A percentile compares a stretch with the other conserved stretches of the same genome.
Evolutionary conservation across 2,797 vertebrate genomes (phyloP).

Genomic region (Champsocephalus esox): DNA sequence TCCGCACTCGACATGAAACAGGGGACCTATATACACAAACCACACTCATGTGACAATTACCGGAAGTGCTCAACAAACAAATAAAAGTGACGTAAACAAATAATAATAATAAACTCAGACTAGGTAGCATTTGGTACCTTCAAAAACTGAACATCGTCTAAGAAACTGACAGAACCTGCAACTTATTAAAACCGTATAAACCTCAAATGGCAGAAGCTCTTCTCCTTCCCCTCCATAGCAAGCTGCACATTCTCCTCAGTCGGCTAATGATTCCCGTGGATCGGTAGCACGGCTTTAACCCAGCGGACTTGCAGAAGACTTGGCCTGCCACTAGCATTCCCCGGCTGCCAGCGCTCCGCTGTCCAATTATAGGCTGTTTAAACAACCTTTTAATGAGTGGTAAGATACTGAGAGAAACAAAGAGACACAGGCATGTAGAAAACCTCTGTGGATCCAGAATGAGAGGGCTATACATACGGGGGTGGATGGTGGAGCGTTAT

Average conservation of each 20-base stretch:
- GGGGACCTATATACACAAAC: no score
- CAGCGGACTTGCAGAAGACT: slow-evolving; percentile 19
- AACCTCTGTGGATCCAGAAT: neutral
- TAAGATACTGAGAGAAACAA: slow-evolving; percentile 10
- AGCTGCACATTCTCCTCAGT: slow-evolving; percentile 15
- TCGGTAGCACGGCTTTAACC: slow-evolving; percentile 30
- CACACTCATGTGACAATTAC: no score
- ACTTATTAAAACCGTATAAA: slow-evolving; percentile 8
- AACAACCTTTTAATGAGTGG: slow-evolving; percentile 39
- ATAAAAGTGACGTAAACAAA: no score
- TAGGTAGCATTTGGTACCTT: no score
- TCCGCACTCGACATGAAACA: no score
- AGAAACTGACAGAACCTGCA: neutral
- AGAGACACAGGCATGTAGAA: slow-evolving; percentile 12
- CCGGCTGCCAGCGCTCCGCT: slow-evolving; percentile 28
- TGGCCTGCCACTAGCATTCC: slow-evolving; percentile 13
- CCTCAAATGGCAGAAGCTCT: neutral
- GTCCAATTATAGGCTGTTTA: slow-evolving; percentile 36
- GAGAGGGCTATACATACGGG: neutral
- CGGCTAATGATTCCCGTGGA: slow-evolving; percentile 12
- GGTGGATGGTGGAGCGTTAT: neutral
- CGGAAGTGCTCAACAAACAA: no score
- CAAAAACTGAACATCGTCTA: no score
- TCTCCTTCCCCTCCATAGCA: slow-evolving; percentile 15
- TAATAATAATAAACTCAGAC: no score